Evolutionary conservation across 2,797 vertebrate genomes (phyloP).

Genomic region (Mico argentatus): DNA sequence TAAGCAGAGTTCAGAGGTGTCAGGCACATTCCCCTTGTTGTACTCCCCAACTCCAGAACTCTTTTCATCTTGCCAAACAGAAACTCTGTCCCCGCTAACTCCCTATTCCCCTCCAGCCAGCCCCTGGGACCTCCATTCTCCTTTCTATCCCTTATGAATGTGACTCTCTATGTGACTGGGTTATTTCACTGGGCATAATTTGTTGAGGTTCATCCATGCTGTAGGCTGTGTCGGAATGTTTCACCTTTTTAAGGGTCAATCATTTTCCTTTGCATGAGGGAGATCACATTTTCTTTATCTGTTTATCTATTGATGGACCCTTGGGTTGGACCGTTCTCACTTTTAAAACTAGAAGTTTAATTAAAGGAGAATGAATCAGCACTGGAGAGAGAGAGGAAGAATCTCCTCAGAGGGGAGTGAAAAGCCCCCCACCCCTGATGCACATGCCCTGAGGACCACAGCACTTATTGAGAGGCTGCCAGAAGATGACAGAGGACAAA

Average conservation of each 20-base stretch:
- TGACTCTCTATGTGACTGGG: background rate
- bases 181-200: background rate
- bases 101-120: background rate
- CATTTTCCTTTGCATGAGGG: background rate
- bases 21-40: background rate
- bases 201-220: background rate
- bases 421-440: background rate
- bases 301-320: background rate
- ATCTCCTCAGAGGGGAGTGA: background rate
- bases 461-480: background rate
- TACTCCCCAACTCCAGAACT: background rate
- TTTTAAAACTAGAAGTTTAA: background rate
- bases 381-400: background rate
- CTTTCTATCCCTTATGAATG: background rate
- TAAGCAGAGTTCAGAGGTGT: background rate
- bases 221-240: background rate
- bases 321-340: background rate
- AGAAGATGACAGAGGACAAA: background rate
- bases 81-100: background rate
- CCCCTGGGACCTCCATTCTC: background rate
- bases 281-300: background rate
- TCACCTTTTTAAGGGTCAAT: background rate
- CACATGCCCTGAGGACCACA: background rate
- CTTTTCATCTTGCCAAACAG: background rate
- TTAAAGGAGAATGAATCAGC: background rate